Conservation (phyloP, 1,140 invertebrate genomes). For the Tetranychus urticae region DNA sequence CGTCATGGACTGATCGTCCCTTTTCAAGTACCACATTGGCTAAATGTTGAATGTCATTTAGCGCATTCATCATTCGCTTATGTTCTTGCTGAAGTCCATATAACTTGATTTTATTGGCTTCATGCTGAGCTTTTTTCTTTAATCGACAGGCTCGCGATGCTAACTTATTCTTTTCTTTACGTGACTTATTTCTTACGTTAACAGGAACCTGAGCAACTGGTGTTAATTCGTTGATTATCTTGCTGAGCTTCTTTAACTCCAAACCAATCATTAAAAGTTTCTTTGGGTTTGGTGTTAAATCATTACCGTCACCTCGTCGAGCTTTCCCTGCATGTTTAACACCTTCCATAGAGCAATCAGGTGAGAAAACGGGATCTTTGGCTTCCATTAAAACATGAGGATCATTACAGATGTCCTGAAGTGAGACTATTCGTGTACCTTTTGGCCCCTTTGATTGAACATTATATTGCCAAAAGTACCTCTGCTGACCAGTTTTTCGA, state of each 20-base stretch:
- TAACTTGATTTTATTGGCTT: slow-evolving; percentile 82
- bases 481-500: slow-evolving; percentile 37
- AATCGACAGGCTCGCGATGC: slow-evolving; percentile 80
- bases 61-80: slow-evolving; percentile 35
- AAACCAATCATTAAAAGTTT: slow-evolving; percentile 72
- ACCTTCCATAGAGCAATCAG: slow-evolving; percentile 42
- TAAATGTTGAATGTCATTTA: slow-evolving; percentile 1
- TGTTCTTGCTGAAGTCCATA: slow-evolving; percentile 80
- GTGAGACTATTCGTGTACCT: slow-evolving; percentile 24
- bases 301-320: slow-evolving; percentile 87
- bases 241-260: slow-evolving; percentile 73
- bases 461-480: slow-evolving; percentile 96
- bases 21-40: neutral
- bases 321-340: slow-evolving; percentile 53
- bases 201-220: slow-evolving; percentile 77
- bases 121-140: slow-evolving; percentile 84
- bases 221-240: slow-evolving; percentile 81
- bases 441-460: slow-evolving; percentile 94
- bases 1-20: neutral
- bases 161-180: slow-evolving; percentile 93
- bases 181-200: slow-evolving; percentile 56
- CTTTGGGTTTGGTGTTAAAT: slow-evolving; percentile 75
- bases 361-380: slow-evolving; percentile 77
- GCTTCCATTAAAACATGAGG: slow-evolving; percentile 72
- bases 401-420: slow-evolving; percentile 42